Conservation (phyloP, 2,888 invertebrate genomes). For the Dioctria linearis region DNA sequence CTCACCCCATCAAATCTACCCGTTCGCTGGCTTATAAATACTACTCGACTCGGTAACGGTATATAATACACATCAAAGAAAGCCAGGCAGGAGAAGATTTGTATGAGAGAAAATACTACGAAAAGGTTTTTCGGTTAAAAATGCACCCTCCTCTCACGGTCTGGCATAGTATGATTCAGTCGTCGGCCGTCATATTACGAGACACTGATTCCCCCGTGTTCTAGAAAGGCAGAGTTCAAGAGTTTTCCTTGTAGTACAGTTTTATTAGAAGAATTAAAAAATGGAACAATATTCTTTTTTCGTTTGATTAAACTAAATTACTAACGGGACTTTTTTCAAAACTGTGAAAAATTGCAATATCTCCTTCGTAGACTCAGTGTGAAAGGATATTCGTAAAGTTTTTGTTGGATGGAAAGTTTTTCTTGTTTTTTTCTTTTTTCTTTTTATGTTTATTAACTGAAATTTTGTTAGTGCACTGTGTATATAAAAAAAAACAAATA, state of each 20-base stretch:
- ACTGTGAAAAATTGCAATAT: no score
- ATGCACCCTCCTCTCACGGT: conserved; percentile 34
- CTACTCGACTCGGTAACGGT: no score
- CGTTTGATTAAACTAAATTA: conserved; percentile 1
- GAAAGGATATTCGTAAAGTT: no score
- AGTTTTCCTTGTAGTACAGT: conserved; percentile 4
- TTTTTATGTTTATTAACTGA: no score
- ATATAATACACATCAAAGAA: no score
- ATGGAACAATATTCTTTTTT: conserved; percentile 26
- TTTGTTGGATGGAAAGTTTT: no score
- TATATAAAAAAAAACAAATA: no score
- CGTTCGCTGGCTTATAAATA: background rate
- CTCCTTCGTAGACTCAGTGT: no score
- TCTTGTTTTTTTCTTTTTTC: no score
- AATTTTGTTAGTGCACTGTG: no score
- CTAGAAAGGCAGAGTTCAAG: background rate
- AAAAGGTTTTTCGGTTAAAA: conserved; percentile 19
- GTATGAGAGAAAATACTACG: conserved; percentile 18
- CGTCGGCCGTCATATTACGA: conserved; percentile 52
- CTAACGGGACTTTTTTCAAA: no score
- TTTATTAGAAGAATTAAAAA: background rate
- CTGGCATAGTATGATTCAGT: conserved; percentile 49
- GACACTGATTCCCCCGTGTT: conserved; percentile 45
- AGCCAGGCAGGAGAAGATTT: background rate
- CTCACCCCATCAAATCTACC: conserved; percentile 22